Evolutionary conservation across 2,113 vertebrate species (phyloP).

Genomic region (Smithornis capensis): DNA sequence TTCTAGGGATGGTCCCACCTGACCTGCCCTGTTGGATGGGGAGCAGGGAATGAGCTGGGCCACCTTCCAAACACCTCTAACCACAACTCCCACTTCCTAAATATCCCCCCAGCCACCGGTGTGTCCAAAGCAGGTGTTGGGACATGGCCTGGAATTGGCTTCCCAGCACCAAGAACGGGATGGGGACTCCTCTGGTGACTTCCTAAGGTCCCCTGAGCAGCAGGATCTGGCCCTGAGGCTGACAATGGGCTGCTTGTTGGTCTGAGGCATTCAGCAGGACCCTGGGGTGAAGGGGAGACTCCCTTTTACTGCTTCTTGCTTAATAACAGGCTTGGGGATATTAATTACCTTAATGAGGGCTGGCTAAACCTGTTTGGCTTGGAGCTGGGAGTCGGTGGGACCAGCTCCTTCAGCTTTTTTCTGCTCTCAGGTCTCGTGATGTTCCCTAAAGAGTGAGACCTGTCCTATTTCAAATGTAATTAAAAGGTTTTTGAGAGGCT

Average conservation of each 20-base stretch:
- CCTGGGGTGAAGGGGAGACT: conserved; percentile 41
- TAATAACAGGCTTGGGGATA: conserved; percentile 69
- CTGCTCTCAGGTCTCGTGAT: conserved; percentile 20
- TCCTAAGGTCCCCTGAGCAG: neutral
- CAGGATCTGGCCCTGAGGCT: neutral
- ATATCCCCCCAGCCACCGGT: accelerated
- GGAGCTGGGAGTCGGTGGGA: conserved; percentile 40
- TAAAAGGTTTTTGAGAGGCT: conserved; percentile 29
- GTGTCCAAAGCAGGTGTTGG: neutral
- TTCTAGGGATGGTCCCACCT: neutral
- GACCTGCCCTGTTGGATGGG: accelerated
- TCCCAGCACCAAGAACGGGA: accelerated
- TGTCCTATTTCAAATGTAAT: conserved; percentile 11
- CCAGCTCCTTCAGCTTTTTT: conserved; percentile 51
- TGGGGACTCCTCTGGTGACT: neutral
- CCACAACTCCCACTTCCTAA: neutral
- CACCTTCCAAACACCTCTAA: neutral
- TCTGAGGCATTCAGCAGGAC: neutral
- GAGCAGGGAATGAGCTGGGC: neutral
- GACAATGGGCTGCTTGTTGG: conserved; percentile 55
- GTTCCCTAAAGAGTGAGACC: neutral
- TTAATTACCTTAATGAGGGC: conserved; percentile 67
- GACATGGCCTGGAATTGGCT: neutral
- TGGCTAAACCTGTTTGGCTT: conserved; percentile 65
- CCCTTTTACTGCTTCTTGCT: conserved; percentile 45